phyloP scores from a whole-genome alignment of 2,888 invertebrate species.

The Aethes cnicana region DNA sequence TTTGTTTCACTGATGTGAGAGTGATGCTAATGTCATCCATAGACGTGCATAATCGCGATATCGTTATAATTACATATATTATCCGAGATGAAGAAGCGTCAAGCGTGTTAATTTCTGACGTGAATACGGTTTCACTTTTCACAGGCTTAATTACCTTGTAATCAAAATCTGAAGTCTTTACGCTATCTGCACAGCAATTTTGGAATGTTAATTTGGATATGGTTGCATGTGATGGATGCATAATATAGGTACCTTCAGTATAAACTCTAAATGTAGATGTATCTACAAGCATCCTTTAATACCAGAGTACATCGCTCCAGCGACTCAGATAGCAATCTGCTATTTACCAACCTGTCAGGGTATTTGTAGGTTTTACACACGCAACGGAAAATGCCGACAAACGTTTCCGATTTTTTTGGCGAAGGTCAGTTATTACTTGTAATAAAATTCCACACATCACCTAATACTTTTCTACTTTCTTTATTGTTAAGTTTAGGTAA shows the following conservation, averaged over 20 bases:
- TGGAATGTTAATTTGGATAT: slow-evolving; percentile 36
- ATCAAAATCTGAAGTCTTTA: slow-evolving; percentile 42
- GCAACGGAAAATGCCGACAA: slow-evolving; percentile 49
- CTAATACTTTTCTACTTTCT: no score
- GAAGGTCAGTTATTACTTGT: neutral
- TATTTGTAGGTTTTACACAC: slow-evolving; percentile 39
- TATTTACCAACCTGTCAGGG: slow-evolving; percentile 32
- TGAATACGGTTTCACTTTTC: slow-evolving; percentile 2
- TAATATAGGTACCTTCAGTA: no score
- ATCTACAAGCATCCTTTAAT: no score
- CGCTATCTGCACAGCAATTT: slow-evolving; percentile 67
- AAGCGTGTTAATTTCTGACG: neutral
- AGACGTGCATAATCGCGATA: no score
- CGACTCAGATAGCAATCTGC: slow-evolving; percentile 20
- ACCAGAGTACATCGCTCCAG: no score
- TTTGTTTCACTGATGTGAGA: no score
- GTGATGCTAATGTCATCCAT: no score
- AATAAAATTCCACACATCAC: no score
- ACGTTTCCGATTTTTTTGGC: slow-evolving; percentile 38
- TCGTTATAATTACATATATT: no score
- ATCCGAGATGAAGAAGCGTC: neutral
- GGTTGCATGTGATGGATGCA: slow-evolving; percentile 24
- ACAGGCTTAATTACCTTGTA: slow-evolving; percentile 2
- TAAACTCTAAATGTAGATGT: no score
- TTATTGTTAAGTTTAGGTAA: no score